Evolutionary conservation across 2,797 vertebrate species (phyloP).

Genomic region (Characodon lateralis): DNA sequence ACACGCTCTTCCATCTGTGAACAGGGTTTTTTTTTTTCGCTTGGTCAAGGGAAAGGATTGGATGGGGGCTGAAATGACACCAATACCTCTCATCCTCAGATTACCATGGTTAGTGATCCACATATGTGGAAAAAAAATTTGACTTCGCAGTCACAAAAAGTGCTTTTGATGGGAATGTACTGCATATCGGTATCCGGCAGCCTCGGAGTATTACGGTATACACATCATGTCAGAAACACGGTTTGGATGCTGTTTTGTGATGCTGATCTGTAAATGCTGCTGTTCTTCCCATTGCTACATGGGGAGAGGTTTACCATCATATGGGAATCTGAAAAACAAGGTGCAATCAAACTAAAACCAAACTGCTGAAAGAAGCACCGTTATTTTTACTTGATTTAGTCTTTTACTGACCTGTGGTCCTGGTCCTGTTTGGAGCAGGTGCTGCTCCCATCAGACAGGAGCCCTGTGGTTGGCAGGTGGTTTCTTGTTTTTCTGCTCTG

Average conservation of each 20-base stretch:
- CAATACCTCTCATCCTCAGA: constrained; percentile 77
- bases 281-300: constrained; percentile 41
- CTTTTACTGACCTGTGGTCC: constrained; percentile 69
- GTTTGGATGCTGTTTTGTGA: not conserved
- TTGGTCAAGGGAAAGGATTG: constrained; percentile 51
- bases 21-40: constrained; percentile 52
- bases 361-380: not conserved
- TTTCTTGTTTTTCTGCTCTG: constrained; percentile 71
- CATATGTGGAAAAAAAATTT: constrained; percentile 57
- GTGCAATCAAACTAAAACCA: not conserved
- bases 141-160: constrained; percentile 42
- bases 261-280: not conserved
- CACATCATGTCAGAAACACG: not conserved
- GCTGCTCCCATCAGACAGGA: constrained; percentile 58
- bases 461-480: constrained; percentile 62
- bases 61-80: constrained; percentile 65
- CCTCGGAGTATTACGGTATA: not conserved
- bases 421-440: constrained; percentile 64
- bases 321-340: constrained; percentile 69
- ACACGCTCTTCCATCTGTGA: constrained; percentile 75
- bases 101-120: constrained; percentile 69
- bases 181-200: constrained; percentile 10
- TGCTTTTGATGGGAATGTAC: constrained; percentile 43
- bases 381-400: not conserved
- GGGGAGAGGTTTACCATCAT: constrained; percentile 58